Evolutionary conservation across 2,797 vertebrate species (phyloP), one percentile per base, ranked within the genome.

Genomic region (Poeciliopsis infans): DNA sequence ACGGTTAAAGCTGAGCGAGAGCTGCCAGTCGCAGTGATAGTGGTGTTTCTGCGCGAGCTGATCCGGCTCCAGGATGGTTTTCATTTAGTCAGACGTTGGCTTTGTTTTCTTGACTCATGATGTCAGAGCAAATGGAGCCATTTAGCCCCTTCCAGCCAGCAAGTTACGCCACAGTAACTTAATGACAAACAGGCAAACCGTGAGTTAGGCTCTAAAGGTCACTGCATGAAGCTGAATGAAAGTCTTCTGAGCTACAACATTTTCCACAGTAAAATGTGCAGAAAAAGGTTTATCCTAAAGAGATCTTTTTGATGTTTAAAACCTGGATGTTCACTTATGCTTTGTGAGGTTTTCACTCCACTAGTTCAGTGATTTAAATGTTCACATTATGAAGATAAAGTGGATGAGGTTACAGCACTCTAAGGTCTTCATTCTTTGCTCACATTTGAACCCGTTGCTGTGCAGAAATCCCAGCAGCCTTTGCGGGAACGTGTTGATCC

Each of bases 131-230:
- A 85, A 78, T 86, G 85, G 81, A 71, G 74, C 81, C 76, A 72
- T 70, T 84, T 49, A 72, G 74, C 47, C 81, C 31, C 80, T 66
- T 71, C 39, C 72, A 53, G 81, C 71, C 84, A 80, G 61, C 73
- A 66, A 75, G 74, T 86, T 87, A 80, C 81, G 20, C 79, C 87
- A 84, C 84, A 80, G 85, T 41, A 78, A 83, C 23, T 36, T 90
- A 88, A 93, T 87, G 85, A 89, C 84, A 89, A 89, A 89, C 85
- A 91, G 86, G 77, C 74, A 68, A 77, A 79, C 71, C 46, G 25
- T 66, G 53, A 75, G 75, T 71, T 75, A 75, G 71, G 20, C 39
- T 79, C 25, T 59, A 1, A 64, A 39, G 69, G 20, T 85, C 57
- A 43, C 51, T 59, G 43, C 46, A 77, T 78, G 77, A 83, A 51